Percentiles rank a stretch among this genome's conserved stretches.
Conservation (phyloP, 2,797 vertebrate species). For the Ispidina lecontei region DNA sequence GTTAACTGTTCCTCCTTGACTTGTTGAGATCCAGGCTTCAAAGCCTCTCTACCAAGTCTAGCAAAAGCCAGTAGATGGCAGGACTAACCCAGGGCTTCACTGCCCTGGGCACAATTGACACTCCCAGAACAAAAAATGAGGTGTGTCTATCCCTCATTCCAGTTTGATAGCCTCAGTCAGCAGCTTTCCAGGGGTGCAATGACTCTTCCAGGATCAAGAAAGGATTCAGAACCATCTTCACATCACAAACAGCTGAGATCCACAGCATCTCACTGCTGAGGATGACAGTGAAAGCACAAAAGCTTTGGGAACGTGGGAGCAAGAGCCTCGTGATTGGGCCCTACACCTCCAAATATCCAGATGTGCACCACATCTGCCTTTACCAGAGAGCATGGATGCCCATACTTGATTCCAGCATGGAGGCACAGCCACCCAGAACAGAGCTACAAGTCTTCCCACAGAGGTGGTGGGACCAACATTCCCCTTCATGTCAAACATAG, state of each 20-base stretch:
- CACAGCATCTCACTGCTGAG: accelerated
- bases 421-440: neutral
- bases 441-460: neutral
- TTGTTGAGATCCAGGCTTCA: neutral
- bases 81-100: neutral
- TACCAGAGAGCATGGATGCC: neutral
- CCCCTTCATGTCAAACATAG: neutral
- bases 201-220: neutral
- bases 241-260: neutral
- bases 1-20: neutral
- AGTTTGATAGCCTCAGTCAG: neutral
- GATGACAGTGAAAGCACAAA: neutral
- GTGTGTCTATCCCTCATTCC: neutral
- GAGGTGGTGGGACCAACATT: neutral
- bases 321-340: neutral
- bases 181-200: neutral
- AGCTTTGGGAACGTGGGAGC: neutral
- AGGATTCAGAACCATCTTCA: neutral
- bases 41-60: neutral
- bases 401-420: neutral
- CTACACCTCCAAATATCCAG: neutral
- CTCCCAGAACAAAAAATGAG: neutral
- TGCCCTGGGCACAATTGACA: neutral
- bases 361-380: neutral
- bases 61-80: constrained; percentile 56